Base-by-base conservation (phyloP, 2,888 invertebrate species). In the Schizotus pectinicornis region DNA sequence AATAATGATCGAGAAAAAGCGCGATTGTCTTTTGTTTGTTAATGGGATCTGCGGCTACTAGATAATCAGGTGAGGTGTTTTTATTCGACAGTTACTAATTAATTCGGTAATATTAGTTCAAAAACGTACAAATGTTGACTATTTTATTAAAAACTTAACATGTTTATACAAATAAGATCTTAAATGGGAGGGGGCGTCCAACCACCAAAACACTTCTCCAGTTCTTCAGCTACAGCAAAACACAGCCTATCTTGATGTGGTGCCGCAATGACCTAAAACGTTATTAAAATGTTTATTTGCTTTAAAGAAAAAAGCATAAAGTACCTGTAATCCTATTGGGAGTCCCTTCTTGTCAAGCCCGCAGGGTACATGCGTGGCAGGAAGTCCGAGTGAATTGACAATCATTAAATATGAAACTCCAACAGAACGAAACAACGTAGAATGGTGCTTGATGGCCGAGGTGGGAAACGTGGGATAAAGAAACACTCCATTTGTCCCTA, bases 171-270 rank as follows among this genome's bases (percentile, higher is more conserved):
- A 39, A 39, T 39, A 12, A 3, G 13, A 33, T 13, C 32, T 8
- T 49, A 54, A 41, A n/a, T n/a, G n/a, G 7, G 45, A 0, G 88
- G 86, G 7, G 86, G 84, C 33, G 81, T 76, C 95, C 95, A 95
- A 0, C 95, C 95, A 1, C 93, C 93, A 77, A 94, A 93, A 7
- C 83, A 86, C 35, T 81, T 81, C 73, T 94, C 93, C 37, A 96
- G 76, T 69, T 91, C 89, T 62, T 82, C 81, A 1, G 95, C 95
- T 3, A 94, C 88, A 0, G 91, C 89, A 13, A 96, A 76, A 59
- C 92, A 91, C 6, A 94, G 77, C 54, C 89, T 83, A 77, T 96
- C 96, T 73, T 90, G 88, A 75, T 89, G 80, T 13, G 88, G 88
- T 0, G 84, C 87, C 0, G 90, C 91, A 55, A 94, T 84, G 1